These are phyloP conservation scores for Thunnus maccoyii DNA, from an alignment of 2,113 vertebrate species.

Conservation along the genomic window DNA sequence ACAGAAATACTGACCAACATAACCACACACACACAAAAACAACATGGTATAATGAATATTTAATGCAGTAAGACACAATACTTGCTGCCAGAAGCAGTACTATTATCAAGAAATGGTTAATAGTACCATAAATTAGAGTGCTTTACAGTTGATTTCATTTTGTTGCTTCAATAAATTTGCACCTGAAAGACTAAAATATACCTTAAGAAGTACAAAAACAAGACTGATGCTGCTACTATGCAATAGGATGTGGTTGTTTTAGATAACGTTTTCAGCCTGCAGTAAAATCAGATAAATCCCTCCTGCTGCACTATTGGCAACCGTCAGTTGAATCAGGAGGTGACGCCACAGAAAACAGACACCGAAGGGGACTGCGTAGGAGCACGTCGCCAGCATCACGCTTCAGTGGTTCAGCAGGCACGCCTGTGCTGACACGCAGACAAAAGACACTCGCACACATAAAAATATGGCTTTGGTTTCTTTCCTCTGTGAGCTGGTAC, in stretches of 20 bases:
- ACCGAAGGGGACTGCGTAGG: not conserved
- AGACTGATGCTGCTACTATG: conserved; percentile 15
- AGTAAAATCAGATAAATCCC: not conserved
- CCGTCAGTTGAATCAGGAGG: not conserved
- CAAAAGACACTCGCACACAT: conserved; percentile 11
- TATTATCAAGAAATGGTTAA: too few relatives aligned
- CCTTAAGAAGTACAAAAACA: not conserved
- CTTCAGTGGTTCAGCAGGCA: not conserved
- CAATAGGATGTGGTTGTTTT: not conserved
- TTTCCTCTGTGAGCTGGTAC: not conserved
- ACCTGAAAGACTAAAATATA: not conserved
- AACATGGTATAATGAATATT: too few relatives aligned
- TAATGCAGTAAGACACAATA: too few relatives aligned
- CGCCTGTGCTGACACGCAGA: not conserved
- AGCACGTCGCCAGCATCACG: conserved; percentile 19
- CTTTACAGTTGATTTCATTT: too few relatives aligned
- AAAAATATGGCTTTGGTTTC: conserved; percentile 12
- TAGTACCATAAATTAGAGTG: too few relatives aligned
- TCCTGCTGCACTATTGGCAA: conserved; percentile 2
- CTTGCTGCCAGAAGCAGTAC: too few relatives aligned
- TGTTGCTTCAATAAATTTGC: too few relatives aligned
- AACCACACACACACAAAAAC: not conserved
- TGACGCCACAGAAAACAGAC: conserved; percentile 53
- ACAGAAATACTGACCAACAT: not conserved
- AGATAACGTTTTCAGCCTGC: not conserved